phyloP scores from a whole-genome alignment of 2,797 vertebrate species.

The Pampus argenteus region DNA sequence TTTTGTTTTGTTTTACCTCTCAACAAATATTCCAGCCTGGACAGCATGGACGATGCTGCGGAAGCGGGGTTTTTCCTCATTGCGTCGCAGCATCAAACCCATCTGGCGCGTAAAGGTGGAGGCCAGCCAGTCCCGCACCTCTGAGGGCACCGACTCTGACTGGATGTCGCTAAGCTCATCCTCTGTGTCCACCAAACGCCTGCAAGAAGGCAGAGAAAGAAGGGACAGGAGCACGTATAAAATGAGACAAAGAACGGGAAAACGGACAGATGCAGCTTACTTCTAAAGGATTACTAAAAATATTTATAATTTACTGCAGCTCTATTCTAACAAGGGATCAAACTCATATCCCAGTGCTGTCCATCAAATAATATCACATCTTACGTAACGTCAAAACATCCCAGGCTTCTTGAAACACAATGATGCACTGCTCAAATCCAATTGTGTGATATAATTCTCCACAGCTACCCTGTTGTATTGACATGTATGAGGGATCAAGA shows the following conservation, averaged over 20 bases:
- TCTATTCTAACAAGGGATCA: constrained; percentile 42
- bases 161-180: constrained; percentile 98
- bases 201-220: constrained; percentile 57
- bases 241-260: constrained; percentile 10
- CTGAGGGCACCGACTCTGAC: constrained; percentile 95
- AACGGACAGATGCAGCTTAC: constrained; percentile 6
- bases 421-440: constrained; percentile 57
- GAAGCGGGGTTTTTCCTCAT: constrained; percentile 95
- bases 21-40: constrained; percentile 98
- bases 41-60: constrained; percentile 97
- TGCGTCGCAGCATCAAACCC: constrained; percentile 96
- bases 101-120: constrained; percentile 98
- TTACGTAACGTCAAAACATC: constrained; percentile 64
- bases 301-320: constrained; percentile 36
- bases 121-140: constrained; percentile 98
- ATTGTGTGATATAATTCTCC: constrained; percentile 64
- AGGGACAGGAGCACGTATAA: background rate
- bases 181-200: constrained; percentile 95
- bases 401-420: constrained; percentile 41
- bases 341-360: constrained; percentile 53
- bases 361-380: constrained; percentile 58
- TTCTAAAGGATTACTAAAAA: constrained; percentile 40
- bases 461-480: constrained; percentile 56
- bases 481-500: constrained; percentile 68
- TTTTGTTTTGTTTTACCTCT: constrained; percentile 89